Base-by-base conservation (phyloP, 2,797 vertebrate species). In the Trichosurus vulpecula region DNA sequence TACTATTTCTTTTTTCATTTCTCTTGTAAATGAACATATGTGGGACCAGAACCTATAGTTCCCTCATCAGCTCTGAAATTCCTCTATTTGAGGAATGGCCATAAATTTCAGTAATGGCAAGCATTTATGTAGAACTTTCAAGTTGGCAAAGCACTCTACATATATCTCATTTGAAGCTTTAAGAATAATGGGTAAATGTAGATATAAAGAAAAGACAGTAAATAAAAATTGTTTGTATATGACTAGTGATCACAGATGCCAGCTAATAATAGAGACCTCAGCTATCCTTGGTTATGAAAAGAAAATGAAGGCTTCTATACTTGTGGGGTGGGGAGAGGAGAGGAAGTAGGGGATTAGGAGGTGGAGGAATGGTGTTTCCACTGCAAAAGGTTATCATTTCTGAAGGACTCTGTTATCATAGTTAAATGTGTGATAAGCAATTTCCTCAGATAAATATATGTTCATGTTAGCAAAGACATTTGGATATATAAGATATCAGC, bases 241-340 rank as follows among this genome's bases (percentile, higher is more conserved):
- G 31, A 19, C 35, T 74, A n/a, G 41, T 74, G 90, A 96, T 2
- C 11, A 52, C 66, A 93, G 19, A 30, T 30, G 56, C 51, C 19
- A 89, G 30, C 55, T 93, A 92, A 31, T 31, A 61, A 90, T 16
- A 93, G 47, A 74, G 90, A 94, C 2, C 3, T 53, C 22, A 16
- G 31, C 5, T 52, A 14, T n/a, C 13, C 35, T 90, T 90, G 35
- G 61, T 47, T 95, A 94, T 90, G 81, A 30, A 95, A 96, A 27
- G 51, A 87, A 94, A 95, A 54, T 8, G 94, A 94, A 94, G 61
- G 91, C 91, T 90, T 92, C 81, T 92, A 47, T n/a, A 66, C 90
- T 94, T 92, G 52, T 41, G 3, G 9, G 41, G 41, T 47, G 31
- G 25, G 22, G 10, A 3, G 10, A 81, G n/a, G 81, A 87, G 41